Evolutionary conservation across 2,888 invertebrate genomes (phyloP), one percentile per base, ranked within the genome.

Genomic region (Idaea dimidiata): DNA sequence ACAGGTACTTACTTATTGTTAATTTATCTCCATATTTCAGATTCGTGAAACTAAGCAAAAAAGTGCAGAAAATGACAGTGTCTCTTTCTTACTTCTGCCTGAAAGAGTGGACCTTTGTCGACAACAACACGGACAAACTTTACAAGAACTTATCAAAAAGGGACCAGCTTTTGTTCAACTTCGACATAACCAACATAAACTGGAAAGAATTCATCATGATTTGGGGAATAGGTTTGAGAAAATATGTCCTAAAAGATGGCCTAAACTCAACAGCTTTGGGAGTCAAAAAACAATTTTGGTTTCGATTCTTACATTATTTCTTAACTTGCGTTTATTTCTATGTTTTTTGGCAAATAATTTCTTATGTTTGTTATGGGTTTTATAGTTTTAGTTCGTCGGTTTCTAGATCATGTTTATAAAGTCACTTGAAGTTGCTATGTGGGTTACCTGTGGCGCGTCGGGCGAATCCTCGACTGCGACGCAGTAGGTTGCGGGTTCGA

Each of bases 111-210:
- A 4, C 54, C 4, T 71, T 71, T n/a, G 18, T 58, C 6, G 71
- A 69, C 43, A 57, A 62, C 33, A 62, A 71, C 58, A 14, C 62
- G 0, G 43, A 54, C 0, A 62, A 57, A 18, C 56, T 72, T 17
- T 57, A 65, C 58, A 57, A 59, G 7, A 57, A 53, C 8, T 33
- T 72, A 17, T 68, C 71, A 16, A 58, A 72, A 8, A 59, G 65
- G 0, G 75, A 75, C 54, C 66, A 65, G 33, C 43, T 17, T 0
- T 67, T 75, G 0, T 75, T 70, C 24, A 68, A 72, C 59, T 73
- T 69, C 18, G 69, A 75, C 56, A 5, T 72, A 0, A 53, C 55
- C 0, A 24, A 14, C 4, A 58, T 75, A 0, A 53, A 73, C 18
- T 63, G 66, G 62, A 8, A 5, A 14, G 66, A 71, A 1, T 68